Evolutionary conservation across 1,140 invertebrate species (phyloP), one percentile per base, ranked within the genome.

Genomic region (Zeugodacus cucurbitae): DNA sequence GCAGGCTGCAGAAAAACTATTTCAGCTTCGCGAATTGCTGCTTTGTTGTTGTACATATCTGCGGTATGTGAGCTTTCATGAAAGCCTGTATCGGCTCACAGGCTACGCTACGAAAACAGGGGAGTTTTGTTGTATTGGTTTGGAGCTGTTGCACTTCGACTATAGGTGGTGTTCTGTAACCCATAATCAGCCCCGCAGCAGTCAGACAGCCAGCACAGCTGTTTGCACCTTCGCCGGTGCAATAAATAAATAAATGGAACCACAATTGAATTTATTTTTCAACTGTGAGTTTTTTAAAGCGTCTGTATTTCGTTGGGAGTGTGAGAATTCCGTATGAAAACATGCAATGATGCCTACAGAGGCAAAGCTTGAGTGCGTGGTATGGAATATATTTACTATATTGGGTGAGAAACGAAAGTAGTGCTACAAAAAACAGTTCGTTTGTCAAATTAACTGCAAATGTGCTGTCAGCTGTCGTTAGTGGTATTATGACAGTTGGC

Each of bases 181-280:
- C 74, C 41, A 82, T 82, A 82, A 82, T 82, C 74, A 82, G 74
- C 74, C 37, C 74, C 74, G 41, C 17, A 41, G 74, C 74, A 41
- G 37, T 6, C 44, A 11, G 74, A 78, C 11, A 14, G 41, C 41
- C 37, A 48, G 41, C n/a, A 48, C n/a, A 82, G 74, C 74, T 82
- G 74, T 82, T 82, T 82, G 74, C 74, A 82, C 74, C 74, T 82
- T 82, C 37, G 26, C 74, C 74, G 44, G 3, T 34, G 14, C 58
- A 34, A 37, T 34, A 74, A 82, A 82, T 82, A 82, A 48, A 82
- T 82, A 48, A 86, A 58, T 86, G 62, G 37, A 67, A 67, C 87
- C 87, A 67, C 87, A 87, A 87, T 87, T 87, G 87, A 87, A 87
- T 87, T 64, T 87, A 62, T 87, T 87, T 67, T 87, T 67, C 59